These are phyloP conservation scores for Ifrita kowaldi DNA, from an alignment of 2,113 vertebrate species.

Conservation along the genomic window DNA sequence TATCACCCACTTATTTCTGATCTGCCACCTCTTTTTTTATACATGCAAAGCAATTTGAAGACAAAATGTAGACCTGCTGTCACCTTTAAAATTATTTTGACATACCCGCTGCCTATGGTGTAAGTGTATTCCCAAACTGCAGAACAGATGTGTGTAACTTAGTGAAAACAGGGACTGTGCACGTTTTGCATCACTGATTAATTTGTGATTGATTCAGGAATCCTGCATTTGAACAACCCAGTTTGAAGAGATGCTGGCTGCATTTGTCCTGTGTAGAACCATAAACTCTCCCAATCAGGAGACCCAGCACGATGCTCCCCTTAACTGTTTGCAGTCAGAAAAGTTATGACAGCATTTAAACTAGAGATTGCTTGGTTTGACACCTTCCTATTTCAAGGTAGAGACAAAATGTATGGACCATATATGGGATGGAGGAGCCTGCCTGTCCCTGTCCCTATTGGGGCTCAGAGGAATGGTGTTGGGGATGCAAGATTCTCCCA, in stretches of 20 bases:
- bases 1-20: neutral
- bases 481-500: neutral
- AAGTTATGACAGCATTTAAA: constrained; percentile 33
- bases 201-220: neutral
- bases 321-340: neutral
- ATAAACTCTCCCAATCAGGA: neutral
- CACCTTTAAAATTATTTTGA: neutral
- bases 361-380: constrained; percentile 11
- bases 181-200: neutral
- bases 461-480: rapidly evolving
- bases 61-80: neutral
- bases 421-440: neutral
- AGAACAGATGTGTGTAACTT: neutral
- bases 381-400: constrained; percentile 23
- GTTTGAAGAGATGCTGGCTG: neutral
- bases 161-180: neutral
- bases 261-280: neutral
- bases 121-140: neutral
- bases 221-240: neutral
- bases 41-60: neutral
- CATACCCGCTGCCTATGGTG: neutral
- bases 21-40: neutral
- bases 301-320: neutral
- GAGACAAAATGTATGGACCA: constrained; percentile 20
- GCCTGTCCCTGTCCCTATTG: neutral